Conservation (phyloP, 2,113 vertebrate genomes). For the Callopanchax toddi region DNA sequence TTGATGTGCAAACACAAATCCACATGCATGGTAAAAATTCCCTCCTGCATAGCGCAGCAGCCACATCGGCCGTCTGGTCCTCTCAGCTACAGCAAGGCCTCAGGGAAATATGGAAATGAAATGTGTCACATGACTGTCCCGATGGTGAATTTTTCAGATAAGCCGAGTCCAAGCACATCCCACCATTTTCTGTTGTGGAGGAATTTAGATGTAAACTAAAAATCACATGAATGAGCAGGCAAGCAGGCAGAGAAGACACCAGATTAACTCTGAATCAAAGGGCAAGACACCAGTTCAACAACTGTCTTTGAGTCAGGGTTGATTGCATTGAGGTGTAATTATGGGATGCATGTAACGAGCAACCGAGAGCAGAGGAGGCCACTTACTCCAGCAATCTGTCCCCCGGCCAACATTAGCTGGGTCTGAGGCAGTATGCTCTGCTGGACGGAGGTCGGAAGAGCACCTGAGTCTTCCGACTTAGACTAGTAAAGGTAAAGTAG, state of each 20-base stretch:
- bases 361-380: constrained; percentile 47
- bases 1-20: constrained; percentile 42
- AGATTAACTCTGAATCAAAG: constrained; percentile 37
- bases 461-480: constrained; percentile 92
- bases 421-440: constrained; percentile 93
- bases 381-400: constrained; percentile 98
- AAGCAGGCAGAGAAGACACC: constrained; percentile 38
- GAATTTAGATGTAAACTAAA: constrained; percentile 32
- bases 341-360: constrained; percentile 24
- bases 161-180: constrained; percentile 31
- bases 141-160: constrained; percentile 11
- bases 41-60: constrained; percentile 23
- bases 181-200: constrained; percentile 6
- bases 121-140: constrained; percentile 10
- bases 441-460: constrained; percentile 89
- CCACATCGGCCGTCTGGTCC: neutral
- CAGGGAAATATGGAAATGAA: constrained; percentile 34
- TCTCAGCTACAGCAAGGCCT: constrained; percentile 10
- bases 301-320: constrained; percentile 9
- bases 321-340: constrained; percentile 20
- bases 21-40: constrained; percentile 60
- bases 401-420: constrained; percentile 96
- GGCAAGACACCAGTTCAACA: constrained; percentile 35
- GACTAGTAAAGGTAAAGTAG: constrained; percentile 83
- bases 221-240: constrained; percentile 46